A percentile compares a stretch with the other conserved stretches of the same genome.
phyloP scores from a whole-genome alignment of 2,797 vertebrate species.

The Mallotus villosus region DNA sequence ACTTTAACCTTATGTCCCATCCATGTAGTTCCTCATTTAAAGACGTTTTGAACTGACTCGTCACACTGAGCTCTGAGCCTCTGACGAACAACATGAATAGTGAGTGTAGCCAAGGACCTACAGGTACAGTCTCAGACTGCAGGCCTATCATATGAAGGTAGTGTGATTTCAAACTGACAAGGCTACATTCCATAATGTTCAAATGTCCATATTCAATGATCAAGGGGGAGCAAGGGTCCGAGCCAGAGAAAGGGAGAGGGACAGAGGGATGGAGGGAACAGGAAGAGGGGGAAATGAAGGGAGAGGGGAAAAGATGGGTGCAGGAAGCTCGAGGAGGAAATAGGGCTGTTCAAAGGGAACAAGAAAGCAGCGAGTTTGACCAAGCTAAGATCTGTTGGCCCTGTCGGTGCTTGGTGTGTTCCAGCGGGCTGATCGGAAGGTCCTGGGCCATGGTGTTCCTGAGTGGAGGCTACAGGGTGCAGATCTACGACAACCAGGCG shows the following conservation, averaged over 20 bases:
- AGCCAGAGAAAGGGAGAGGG: neutral
- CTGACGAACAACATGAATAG: neutral
- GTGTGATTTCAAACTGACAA: too few relatives aligned
- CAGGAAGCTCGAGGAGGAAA: neutral
- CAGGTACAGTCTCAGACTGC: neutral
- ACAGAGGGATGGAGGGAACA: neutral
- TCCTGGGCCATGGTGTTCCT: conserved; percentile 96
- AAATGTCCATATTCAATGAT: neutral
- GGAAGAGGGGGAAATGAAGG: neutral
- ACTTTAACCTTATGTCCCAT: neutral
- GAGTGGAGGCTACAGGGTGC: conserved; percentile 87
- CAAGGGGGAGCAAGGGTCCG: neutral
- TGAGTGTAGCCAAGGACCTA: neutral
- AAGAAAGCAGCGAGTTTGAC: neutral
- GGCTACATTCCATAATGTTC: neutral
- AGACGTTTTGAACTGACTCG: neutral
- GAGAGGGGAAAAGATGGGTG: neutral
- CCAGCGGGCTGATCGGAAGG: conserved; percentile 90
- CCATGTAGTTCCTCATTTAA: neutral
- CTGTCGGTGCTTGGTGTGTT: conserved; percentile 23
- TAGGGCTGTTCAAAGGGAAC: neutral
- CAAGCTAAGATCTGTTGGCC: neutral
- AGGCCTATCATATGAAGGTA: neutral
- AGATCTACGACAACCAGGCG: conserved; percentile 87
- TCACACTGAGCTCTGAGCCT: neutral